Conservation (phyloP, 2,888 invertebrate species). For the Conus canariensis region DNA sequence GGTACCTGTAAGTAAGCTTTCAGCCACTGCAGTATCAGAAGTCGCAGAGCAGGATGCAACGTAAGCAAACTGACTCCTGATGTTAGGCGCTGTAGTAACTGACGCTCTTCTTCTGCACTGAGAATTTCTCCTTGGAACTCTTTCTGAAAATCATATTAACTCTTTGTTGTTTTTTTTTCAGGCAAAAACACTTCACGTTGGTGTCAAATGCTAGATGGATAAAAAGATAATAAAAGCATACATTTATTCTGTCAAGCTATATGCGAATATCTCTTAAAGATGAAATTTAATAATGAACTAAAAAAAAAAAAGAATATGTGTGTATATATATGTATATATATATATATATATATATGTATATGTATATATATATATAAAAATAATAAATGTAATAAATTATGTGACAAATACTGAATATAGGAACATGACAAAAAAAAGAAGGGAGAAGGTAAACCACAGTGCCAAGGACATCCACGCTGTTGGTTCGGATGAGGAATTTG, state of each 20-base stretch:
- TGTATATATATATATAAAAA: not conserved
- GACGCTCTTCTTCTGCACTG: constrained; percentile 60
- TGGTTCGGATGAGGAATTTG: no score
- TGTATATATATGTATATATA: not conserved
- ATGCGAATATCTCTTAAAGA: no score
- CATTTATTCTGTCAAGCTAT: no score
- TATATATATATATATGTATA: not conserved
- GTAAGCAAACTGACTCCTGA: constrained; percentile 61
- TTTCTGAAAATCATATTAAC: constrained; percentile 49
- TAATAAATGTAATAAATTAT: no score
- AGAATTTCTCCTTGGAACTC: constrained; percentile 66
- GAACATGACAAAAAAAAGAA: no score
- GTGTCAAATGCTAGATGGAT: no score
- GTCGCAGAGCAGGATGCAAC: constrained; percentile 58
- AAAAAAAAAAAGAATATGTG: not conserved
- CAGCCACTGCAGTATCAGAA: constrained; percentile 65
- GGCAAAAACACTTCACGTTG: no score
- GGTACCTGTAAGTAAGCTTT: constrained; percentile 54
- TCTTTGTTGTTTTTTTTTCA: no score
- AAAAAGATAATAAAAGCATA: not conserved
- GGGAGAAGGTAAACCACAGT: no score
- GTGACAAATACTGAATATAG: no score
- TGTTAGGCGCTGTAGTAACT: constrained; percentile 57
- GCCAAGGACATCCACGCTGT: no score
- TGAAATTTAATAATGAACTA: no score